Evolutionary conservation across 1,140 invertebrate species (phyloP), one percentile per base, ranked within the genome.

Genomic region (Helicoverpa armigera): DNA sequence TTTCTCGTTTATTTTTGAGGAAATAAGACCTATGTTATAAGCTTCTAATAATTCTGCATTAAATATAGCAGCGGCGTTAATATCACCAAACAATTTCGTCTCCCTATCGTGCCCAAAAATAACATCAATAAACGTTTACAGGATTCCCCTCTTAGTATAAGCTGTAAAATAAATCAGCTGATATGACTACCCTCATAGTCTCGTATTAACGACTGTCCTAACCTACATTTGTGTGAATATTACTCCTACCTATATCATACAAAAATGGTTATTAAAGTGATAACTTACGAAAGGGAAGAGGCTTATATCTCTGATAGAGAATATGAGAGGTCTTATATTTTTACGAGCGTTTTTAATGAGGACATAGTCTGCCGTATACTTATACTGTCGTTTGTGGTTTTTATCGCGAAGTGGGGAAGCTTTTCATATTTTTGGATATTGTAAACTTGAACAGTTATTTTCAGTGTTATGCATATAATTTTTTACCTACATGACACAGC

Each of bases 261-360:
- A 72, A 72, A 72, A 72, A 72, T 72, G 69, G 69, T 72, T 72
- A 72, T 72, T 72, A 72, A 72, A 72, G 69, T 31, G 69, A 72
- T 72, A 72, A 72, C 69, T 72, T 72, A 72, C 23, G 23, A 13
- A 51, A 72, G 69, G 50, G 50, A 72, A 53, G 69, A 72, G 69
- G 69, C 69, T 72, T 72, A 72, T 72, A 72, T 72, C 50, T 72
- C 69, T 72, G 69, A 72, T 72, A 72, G 69, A 72, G 69, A 53
- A 72, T 72, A 72, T 53, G 50, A 72, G 69, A 54, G 69, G 50
- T 72, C 50, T 29, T 72, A 72, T 72, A 72, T 72, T 72, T 72
- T 72, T 72, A 72, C 50, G 69, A 72, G 48, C 50, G 23, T 54
- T 72, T 72, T 72, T 72, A 72, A 72, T 72, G 69, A 72, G 69